These are phyloP conservation scores for Sebastes vulpes DNA, from an alignment of 2,797 vertebrate species.

Conservation along the genomic window DNA sequence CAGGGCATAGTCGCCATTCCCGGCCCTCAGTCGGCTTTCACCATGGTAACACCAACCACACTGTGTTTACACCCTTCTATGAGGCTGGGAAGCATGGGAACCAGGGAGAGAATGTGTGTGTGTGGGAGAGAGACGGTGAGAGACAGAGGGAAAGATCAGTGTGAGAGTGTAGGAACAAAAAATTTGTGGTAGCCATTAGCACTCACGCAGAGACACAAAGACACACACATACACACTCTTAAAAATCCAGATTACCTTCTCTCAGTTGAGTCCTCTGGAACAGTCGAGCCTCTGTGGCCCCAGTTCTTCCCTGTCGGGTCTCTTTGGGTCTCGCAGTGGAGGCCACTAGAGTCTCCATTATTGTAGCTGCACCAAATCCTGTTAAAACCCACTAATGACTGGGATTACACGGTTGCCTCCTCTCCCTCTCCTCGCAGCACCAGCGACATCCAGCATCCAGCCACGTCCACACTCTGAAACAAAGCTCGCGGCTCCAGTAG, in stretches of 20 bases:
- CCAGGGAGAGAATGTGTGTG: conserved; percentile 48
- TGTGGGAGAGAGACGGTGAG: not conserved
- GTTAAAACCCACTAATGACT: conserved; percentile 86
- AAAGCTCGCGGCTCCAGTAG: conserved; percentile 38
- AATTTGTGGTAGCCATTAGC: conserved; percentile 55
- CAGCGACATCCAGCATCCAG: conserved; percentile 64
- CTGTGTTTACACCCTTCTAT: conserved; percentile 80
- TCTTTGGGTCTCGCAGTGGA: conserved; percentile 75
- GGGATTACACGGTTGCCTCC: conserved; percentile 81
- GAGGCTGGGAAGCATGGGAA: conserved; percentile 81
- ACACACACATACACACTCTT: conserved; percentile 17
- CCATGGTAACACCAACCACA: conserved; percentile 86
- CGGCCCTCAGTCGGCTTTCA: conserved; percentile 72
- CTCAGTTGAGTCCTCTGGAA: conserved; percentile 60
- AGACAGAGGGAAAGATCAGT: conserved; percentile 23
- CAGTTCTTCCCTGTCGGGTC: conserved; percentile 70
- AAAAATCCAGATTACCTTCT: conserved; percentile 71
- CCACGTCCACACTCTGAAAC: conserved; percentile 63
- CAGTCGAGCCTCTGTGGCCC: conserved; percentile 63
- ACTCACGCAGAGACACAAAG: conserved; percentile 37
- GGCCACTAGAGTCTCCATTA: conserved; percentile 82
- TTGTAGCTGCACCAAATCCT: conserved; percentile 83
- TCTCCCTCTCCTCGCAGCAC: conserved; percentile 54
- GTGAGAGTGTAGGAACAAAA: conserved; percentile 39
- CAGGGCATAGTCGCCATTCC: conserved; percentile 87